Percentiles rank a stretch among this genome's conserved stretches.
Evolutionary conservation across 2,888 invertebrate species (phyloP).

Genomic region (Monoplex corrugatus): DNA sequence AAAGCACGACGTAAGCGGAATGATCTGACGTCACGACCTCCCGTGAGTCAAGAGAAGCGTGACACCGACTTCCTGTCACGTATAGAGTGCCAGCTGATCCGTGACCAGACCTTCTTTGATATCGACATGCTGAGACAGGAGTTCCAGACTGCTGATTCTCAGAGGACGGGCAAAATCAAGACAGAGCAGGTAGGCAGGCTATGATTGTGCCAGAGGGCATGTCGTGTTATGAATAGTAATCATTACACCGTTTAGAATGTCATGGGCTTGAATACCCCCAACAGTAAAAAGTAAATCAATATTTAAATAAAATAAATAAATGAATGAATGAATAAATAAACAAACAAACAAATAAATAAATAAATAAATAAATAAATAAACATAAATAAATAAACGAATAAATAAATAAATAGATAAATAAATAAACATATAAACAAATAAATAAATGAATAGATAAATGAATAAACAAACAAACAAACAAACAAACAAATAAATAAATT

Average conservation of each 20-base stretch:
- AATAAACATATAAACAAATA: too few species aligned
- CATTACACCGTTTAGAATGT: too few species aligned
- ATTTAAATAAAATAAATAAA: too few species aligned
- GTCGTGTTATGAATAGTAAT: too few species aligned
- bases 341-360: neutral
- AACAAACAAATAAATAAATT: neutral
- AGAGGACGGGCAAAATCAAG: conserved; percentile 67
- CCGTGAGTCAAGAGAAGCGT: conserved; percentile 70
- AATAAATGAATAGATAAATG: neutral
- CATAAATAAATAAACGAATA: neutral
- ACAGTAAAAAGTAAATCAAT: too few species aligned
- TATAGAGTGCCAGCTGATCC: conserved; percentile 72
- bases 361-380: neutral
- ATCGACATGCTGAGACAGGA: conserved; percentile 66
- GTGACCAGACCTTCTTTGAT: conserved; percentile 70
- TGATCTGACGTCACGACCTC: conserved; percentile 62
- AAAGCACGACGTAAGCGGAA: conserved; percentile 72
- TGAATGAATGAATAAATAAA: too few species aligned
- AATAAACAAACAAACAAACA: too few species aligned
- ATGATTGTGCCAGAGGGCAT: neutral
- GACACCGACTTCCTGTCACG: conserved; percentile 76
- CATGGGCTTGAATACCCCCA: too few species aligned
- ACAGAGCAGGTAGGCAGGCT: conserved; percentile 60
- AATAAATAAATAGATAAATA: too few species aligned
- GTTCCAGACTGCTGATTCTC: conserved; percentile 67